Evolutionary conservation across 2,797 vertebrate species (phyloP).

Genomic region (Sebastes flavidus): DNA sequence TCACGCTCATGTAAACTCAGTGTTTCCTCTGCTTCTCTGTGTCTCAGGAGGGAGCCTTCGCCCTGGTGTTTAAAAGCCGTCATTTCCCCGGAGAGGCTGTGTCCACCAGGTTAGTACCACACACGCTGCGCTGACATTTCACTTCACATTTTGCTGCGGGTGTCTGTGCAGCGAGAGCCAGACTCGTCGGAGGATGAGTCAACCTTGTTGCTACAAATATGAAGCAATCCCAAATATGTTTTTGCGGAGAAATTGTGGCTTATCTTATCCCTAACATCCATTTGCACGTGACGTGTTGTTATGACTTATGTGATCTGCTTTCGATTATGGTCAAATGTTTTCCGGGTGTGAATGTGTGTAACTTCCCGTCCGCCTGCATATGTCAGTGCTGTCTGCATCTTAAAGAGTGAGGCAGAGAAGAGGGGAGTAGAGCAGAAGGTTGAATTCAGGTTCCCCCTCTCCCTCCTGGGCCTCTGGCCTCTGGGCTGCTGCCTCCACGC

Average conservation of each 20-base stretch:
- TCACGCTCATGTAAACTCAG: constrained; percentile 12
- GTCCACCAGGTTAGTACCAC: constrained; percentile 88
- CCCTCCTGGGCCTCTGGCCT: constrained; percentile 50
- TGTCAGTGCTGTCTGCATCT: constrained; percentile 26
- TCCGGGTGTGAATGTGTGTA: not conserved
- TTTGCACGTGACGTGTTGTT: not conserved
- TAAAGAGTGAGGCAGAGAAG: constrained; percentile 24
- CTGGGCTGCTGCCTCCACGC: constrained; percentile 28
- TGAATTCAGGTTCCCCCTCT: constrained; percentile 31
- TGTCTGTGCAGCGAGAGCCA: not conserved
- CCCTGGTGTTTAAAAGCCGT: constrained; percentile 94
- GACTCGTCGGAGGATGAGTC: constrained; percentile 37
- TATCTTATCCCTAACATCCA: not conserved
- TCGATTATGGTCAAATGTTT: not conserved
- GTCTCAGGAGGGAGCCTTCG: constrained; percentile 93
- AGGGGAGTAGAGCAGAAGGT: constrained; percentile 25
- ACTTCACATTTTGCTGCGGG: not conserved
- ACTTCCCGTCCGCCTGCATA: not conserved
- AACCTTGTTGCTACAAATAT: constrained; percentile 12
- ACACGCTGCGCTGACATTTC: constrained; percentile 1
- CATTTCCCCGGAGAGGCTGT: constrained; percentile 94
- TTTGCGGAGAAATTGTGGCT: not conserved
- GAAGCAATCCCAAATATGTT: constrained; percentile 39
- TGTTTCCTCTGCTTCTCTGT: constrained; percentile 32
- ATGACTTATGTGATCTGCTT: not conserved